These are phyloP conservation scores for Ciconia stormi DNA, from an alignment of 2,113 vertebrate genomes.

Conservation along the genomic window DNA sequence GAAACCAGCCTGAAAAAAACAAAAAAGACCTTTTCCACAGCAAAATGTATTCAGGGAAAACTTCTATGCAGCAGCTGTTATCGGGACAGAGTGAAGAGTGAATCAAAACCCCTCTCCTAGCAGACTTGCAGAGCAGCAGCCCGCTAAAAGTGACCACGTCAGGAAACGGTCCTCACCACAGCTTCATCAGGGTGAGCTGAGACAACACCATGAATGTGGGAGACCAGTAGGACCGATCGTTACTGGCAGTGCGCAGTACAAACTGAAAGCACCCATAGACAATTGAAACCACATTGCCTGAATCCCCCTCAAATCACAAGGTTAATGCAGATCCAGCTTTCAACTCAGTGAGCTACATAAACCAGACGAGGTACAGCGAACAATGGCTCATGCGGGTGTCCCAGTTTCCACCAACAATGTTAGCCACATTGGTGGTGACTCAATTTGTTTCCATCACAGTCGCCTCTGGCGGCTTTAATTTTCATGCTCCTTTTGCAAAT, in stretches of 20 bases:
- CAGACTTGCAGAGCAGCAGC: neutral
- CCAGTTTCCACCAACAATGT: constrained; percentile 59
- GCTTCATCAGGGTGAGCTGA: constrained; percentile 6
- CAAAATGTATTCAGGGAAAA: neutral
- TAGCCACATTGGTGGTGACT: constrained; percentile 37
- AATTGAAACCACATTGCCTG: constrained; percentile 56
- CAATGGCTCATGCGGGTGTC: constrained; percentile 45
- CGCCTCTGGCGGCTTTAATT: constrained; percentile 41
- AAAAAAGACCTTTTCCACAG: neutral
- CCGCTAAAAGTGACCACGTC: neutral
- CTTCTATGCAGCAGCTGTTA: neutral
- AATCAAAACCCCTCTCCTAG: neutral
- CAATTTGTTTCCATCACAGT: constrained; percentile 56
- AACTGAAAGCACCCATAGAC: constrained; percentile 4
- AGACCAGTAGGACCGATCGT: neutral
- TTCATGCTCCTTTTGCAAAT: neutral
- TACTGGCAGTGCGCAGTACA: neutral
- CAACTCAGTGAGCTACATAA: constrained; percentile 49
- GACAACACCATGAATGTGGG: neutral
- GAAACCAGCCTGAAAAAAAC: neutral
- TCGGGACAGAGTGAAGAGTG: neutral
- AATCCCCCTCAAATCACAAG: constrained; percentile 19
- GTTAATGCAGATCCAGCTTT: constrained; percentile 45
- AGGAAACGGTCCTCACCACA: neutral
- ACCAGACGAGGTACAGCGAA: constrained; percentile 54